Base-by-base conservation (phyloP, 2,888 invertebrate genomes). In the Sepioteuthis lessoniana region DNA sequence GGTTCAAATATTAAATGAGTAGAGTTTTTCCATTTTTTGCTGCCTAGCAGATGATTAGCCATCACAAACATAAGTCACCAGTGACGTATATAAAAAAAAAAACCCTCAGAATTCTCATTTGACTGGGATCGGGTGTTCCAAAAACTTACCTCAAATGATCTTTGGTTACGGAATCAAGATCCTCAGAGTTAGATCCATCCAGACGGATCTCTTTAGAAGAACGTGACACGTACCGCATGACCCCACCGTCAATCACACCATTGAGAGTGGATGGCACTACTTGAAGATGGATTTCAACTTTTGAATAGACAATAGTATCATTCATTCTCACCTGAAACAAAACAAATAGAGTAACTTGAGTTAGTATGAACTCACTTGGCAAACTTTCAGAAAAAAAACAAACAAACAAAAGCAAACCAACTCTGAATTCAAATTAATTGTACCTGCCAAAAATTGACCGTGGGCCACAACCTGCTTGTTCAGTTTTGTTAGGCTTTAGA, bases 231-330 rank as follows among this genome's bases (percentile, higher is more conserved):
- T 94, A 94, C 46, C 96, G 95, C 93, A 95, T 95, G 35, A 96
- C 95, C 1, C 97, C 97, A 37, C 97, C 97, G 21, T 95, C 94
- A 60, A 97, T 96, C 55, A 95, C 94, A 37, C 95, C 95, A n/a
- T 94, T 94, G 13, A 96, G 95, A 7, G 95, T 95, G 90, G 95
- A 95, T 25, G 95, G 95, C 10, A 95, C 93, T 21, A 97, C 95
- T n/a, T 95, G 95, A 21, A 97, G 90, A 0, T 93, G 35, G 0
- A 95, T 94, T 35, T 95, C 60, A 0, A 94, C 94, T 37, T 94
- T 95, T 16, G 95, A 94, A 94, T 96, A 96, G 8, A 97, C 97
- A 55, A 96, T 96, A 0, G 96, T 96, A 8, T 95, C 95, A 37
- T 95, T 95, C 95, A 96, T 96, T 46, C 94, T 92, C 90, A 97